Evolutionary conservation across 2,113 vertebrate species (phyloP).

Genomic region (Carlito syrichta): DNA sequence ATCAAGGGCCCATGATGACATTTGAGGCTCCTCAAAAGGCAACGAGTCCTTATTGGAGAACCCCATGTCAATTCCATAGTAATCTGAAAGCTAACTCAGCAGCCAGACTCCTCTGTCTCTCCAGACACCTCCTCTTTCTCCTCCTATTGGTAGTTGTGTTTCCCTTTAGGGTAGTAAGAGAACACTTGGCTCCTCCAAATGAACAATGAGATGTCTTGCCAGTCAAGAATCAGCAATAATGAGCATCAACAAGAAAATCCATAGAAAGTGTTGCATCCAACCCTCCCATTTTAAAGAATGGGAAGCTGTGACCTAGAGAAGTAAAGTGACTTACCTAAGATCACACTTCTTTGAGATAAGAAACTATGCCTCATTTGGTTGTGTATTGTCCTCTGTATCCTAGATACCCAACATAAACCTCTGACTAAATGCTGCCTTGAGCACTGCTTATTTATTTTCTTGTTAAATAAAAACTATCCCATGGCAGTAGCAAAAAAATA

Average conservation of each 20-base stretch:
- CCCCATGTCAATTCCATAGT: not conserved
- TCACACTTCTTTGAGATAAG: not conserved
- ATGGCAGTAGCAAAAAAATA: not conserved
- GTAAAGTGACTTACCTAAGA: not conserved
- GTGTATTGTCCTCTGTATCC: not conserved
- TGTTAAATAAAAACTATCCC: not conserved
- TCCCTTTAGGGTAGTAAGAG: not conserved
- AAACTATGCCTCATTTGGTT: not conserved
- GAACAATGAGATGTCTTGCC: not conserved
- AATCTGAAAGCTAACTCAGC: not conserved
- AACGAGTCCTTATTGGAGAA: not conserved
- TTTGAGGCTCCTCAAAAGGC: not conserved
- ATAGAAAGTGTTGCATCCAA: not conserved
- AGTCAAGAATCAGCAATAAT: not conserved
- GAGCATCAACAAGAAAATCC: not conserved
- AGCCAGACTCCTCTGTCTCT: not conserved
- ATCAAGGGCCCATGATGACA: not conserved
- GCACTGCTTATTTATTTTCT: not conserved
- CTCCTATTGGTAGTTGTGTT: not conserved
- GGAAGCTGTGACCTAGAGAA: not conserved
- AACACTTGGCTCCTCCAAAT: not conserved
- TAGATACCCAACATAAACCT: not conserved
- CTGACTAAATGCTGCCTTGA: not conserved
- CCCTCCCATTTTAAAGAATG: not conserved
- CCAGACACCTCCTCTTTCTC: too few species aligned